Base-by-base conservation (phyloP, 2,113 vertebrate genomes). In the Falco punctatus region DNA sequence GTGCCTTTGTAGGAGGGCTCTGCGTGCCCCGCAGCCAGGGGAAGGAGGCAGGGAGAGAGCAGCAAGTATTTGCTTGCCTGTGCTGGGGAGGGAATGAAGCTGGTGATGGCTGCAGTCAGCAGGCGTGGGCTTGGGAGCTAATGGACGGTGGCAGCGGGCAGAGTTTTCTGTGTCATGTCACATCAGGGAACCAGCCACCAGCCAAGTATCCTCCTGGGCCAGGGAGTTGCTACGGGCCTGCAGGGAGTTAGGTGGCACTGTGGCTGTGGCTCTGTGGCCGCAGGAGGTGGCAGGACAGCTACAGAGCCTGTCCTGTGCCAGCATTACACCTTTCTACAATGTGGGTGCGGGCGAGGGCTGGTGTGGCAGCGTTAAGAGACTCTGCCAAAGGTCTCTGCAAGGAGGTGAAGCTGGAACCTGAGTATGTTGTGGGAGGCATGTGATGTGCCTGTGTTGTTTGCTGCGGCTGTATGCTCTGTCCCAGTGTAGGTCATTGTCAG, bases 21-120 rank as follows among this genome's bases (percentile, higher is more conserved):
- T 0, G 3, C 4, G 5, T 5, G 30, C 42, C 57, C 51, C 19
- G 16, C 26, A 28, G 4, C 64, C 1, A 0, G 35, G n/a, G 72
- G 5, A 80, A 20, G 73, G 61, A 80, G 57, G 69, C 67, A 71
- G 46, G 23, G 30, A 51, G 28, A 12, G 24, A 20, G 54, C 59
- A 46, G 35, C 0, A 9, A 44, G 15, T 3, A 0, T n/a, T 81
- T 75, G n/a, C 40, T 86, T 6, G 1, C 2, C 3, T 59, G 33
- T 66, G 52, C 19, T 20, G 38, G 17, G 8, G 17, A 28, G 30
- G 28, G 11, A 44, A 59, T 10, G 40, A 27, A 24, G 42, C 9
- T 20, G 19, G 19, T 30, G 42, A 57, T 82, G 35, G 26, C 33
- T 51, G 32, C 11, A 16, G n/a, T 44, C 0, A 0, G 42, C 42